Evolutionary conservation across 1,140 invertebrate genomes (phyloP).

Genomic region (Papilio aristodemus): DNA sequence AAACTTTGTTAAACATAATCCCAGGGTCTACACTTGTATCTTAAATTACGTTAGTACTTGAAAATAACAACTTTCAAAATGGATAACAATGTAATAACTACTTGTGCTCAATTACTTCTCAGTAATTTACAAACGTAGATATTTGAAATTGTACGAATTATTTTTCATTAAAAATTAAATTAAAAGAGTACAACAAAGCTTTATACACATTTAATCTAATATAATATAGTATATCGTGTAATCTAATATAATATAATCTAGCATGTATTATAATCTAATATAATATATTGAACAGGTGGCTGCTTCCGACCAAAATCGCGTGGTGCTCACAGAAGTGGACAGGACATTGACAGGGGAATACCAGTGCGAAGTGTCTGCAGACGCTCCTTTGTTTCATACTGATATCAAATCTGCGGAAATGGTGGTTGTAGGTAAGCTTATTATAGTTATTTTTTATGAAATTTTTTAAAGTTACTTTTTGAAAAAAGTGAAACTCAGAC

Average conservation of each 20-base stretch:
- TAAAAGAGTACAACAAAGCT: too few species aligned
- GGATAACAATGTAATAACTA: constrained; percentile 6
- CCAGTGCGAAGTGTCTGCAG: constrained; percentile 87
- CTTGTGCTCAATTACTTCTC: not conserved
- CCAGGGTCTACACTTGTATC: not conserved
- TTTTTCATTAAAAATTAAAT: not conserved
- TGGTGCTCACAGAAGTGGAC: constrained; percentile 83
- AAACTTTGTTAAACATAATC: too few species aligned
- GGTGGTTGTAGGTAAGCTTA: constrained; percentile 81
- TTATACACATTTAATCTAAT: too few species aligned
- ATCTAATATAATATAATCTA: too few species aligned
- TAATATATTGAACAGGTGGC: constrained; percentile 80
- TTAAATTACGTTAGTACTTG: not conserved
- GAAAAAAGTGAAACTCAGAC: not conserved
- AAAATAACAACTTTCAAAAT: not conserved
- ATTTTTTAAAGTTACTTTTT: not conserved
- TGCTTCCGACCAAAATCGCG: constrained; percentile 82
- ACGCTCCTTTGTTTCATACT: constrained; percentile 86
- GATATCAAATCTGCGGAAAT: constrained; percentile 85
- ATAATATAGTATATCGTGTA: too few species aligned
- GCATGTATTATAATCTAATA: too few species aligned
- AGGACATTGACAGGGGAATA: constrained; percentile 84
- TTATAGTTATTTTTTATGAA: not conserved
- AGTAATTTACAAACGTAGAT: not conserved
- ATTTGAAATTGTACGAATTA: not conserved